Evolutionary conservation across 2,888 invertebrate species (phyloP), one percentile per base, ranked within the genome.

Genomic region (Leptinotarsa tumamoca): DNA sequence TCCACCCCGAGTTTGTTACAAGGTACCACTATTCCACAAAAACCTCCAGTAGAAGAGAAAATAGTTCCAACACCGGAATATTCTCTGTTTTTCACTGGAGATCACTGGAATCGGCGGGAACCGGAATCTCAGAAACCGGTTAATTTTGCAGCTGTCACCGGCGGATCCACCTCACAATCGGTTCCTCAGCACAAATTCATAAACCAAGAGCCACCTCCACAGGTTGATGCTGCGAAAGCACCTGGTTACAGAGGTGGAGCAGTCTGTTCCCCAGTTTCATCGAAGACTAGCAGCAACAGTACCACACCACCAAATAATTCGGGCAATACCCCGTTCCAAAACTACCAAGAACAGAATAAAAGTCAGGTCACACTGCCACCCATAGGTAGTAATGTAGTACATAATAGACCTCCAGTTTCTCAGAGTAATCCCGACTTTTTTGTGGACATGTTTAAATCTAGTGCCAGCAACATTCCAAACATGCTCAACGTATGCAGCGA

Each of bases 161-260:
- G 93, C 74, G 91, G 90, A 66, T 87, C 63, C 84, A 83, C 76
- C 73, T 86, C 72, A 82, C 87, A 51, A 86, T 86, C 77, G 80
- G 85, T 77, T n/a, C 71, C 68, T 2, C 83, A 81, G 76, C 88
- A 88, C 71, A 90, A 90, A 83, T 91, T 90, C 81, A 89, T 91
- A 71, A 91, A 91, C 77, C 90, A 89, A 76, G 90, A 90, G 72
- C 90, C 91, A 10, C 90, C 90, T 4, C 90, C 49, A 15, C 89
- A 94, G 90, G 96, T 94, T 78, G 96, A 97, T 89, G 95, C 94
- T 4, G 93, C 95, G 67, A 97, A 97, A 89, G 97, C 97, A 76
- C 97, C 97, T 0, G 97, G 97, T 0, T 97, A 97, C 88, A 92
- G 96, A 84, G 95, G 95, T 71, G 93, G 91, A 69, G 91, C 94